A percentile compares a stretch with the other conserved stretches of the same genome.
These are phyloP conservation scores for Caenorhabditis imperialis DNA, from an alignment of 2,888 invertebrate species.

Conservation along the genomic window DNA sequence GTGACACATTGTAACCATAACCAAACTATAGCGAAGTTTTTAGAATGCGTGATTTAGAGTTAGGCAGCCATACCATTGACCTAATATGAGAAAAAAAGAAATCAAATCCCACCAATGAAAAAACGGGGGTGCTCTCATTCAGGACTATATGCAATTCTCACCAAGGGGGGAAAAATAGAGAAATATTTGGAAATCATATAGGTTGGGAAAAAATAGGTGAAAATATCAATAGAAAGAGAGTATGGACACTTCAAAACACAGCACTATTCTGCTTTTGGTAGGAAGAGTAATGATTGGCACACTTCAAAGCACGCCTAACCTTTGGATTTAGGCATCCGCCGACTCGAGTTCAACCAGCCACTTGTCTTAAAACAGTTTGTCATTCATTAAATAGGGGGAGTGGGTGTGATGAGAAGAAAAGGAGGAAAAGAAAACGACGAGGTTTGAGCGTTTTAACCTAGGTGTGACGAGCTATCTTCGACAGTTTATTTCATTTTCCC, in stretches of 20 bases:
- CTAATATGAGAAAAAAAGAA: slow-evolving; percentile 29
- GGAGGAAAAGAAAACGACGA: not conserved
- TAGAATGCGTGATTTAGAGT: slow-evolving; percentile 47
- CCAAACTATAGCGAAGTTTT: slow-evolving; percentile 51
- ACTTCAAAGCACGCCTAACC: slow-evolving; percentile 60
- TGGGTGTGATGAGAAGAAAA: slow-evolving; percentile 15
- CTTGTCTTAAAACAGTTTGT: slow-evolving; percentile 46
- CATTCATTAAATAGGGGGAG: slow-evolving; percentile 32
- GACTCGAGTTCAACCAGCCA: slow-evolving; percentile 53
- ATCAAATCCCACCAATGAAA: slow-evolving; percentile 52
- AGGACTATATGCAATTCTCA: slow-evolving; percentile 46
- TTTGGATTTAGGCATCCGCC: slow-evolving; percentile 48
- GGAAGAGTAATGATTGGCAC: slow-evolving; percentile 50
- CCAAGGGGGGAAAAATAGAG: slow-evolving; percentile 33
- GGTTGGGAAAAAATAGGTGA: slow-evolving; percentile 48
- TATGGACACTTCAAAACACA: slow-evolving; percentile 59
- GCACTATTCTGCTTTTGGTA: slow-evolving; percentile 52
- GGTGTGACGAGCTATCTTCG: slow-evolving; percentile 14
- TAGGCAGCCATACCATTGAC: slow-evolving; percentile 50
- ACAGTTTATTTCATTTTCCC: slow-evolving; percentile 12
- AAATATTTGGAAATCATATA: slow-evolving; percentile 48
- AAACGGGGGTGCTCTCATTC: slow-evolving; percentile 37
- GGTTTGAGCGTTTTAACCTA: slow-evolving; percentile 10
- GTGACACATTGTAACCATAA: slow-evolving; percentile 35
- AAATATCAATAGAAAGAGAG: slow-evolving; percentile 52